Conservation (phyloP, 2,888 invertebrate species). For the Calliscelio sp. region DNA sequence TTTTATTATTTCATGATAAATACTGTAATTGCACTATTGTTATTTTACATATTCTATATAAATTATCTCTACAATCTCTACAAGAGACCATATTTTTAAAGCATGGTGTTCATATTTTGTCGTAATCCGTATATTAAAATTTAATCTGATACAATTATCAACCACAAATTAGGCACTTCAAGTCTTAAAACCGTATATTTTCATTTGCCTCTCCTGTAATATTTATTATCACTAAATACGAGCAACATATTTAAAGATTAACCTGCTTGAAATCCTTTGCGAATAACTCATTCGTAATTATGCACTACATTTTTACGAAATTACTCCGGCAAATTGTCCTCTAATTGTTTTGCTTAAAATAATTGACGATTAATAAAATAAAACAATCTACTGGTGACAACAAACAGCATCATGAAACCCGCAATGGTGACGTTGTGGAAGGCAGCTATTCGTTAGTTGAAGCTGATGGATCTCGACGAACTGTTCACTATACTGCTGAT, state of each 20-base stretch:
- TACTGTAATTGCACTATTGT: too few species aligned
- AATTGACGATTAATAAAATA: too few species aligned
- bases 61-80: too few species aligned
- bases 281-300: slow-evolving; percentile 40
- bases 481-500: slow-evolving; percentile 79
- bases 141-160: slow-evolving; percentile 31
- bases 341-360: slow-evolving; percentile 45
- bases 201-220: background rate
- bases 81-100: too few species aligned
- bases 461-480: slow-evolving; percentile 77
- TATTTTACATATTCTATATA: too few species aligned
- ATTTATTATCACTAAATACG: slow-evolving; percentile 35
- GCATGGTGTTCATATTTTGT: too few species aligned
- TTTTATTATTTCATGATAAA: too few species aligned
- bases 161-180: slow-evolving; percentile 17
- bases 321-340: slow-evolving; percentile 23
- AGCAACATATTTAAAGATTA: slow-evolving; percentile 44
- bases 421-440: slow-evolving; percentile 78
- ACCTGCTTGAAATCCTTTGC: slow-evolving; percentile 9
- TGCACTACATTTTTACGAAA: slow-evolving; percentile 16
- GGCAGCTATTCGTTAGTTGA: slow-evolving; percentile 78
- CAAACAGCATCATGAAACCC: too few species aligned
- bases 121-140: background rate
- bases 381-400: too few species aligned
- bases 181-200: slow-evolving; percentile 18